phyloP scores from a whole-genome alignment of 2,797 vertebrate genomes.

The Kryptopterus vitreolus region DNA sequence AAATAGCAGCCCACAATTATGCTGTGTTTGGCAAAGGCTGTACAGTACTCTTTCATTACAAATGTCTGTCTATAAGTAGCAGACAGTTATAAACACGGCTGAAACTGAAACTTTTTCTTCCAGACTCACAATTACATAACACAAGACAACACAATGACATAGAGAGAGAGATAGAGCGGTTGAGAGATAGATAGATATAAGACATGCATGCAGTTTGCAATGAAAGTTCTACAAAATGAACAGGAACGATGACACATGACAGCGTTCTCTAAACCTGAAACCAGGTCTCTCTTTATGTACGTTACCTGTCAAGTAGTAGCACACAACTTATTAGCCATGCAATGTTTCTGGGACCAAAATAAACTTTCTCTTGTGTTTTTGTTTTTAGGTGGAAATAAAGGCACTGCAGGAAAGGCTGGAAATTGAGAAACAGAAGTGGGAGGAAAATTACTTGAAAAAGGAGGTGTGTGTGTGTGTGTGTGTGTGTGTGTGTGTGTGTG shows the following conservation, averaged over 20 bases:
- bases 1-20: neutral
- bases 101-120: neutral
- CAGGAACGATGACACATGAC: too few relatives aligned
- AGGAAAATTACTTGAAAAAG: constrained; percentile 86
- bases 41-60: neutral
- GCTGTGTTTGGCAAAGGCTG: neutral
- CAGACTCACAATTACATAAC: neutral
- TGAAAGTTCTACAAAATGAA: neutral
- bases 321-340: neutral
- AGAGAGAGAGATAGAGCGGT: too few relatives aligned
- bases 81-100: neutral
- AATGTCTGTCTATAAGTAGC: neutral
- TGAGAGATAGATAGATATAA: too few relatives aligned
- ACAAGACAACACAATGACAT: neutral
- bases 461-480: constrained; percentile 73
- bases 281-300: neutral
- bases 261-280: neutral
- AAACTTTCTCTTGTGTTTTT: constrained; percentile 5
- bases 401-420: constrained; percentile 81
- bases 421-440: constrained; percentile 87
- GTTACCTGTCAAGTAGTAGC: neutral
- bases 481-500: constrained; percentile 10
- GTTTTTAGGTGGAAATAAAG: constrained; percentile 81
- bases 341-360: neutral
- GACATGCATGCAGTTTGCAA: neutral